Evolutionary conservation across 2,888 invertebrate genomes (phyloP).

Genomic region (Leucoma salicis): DNA sequence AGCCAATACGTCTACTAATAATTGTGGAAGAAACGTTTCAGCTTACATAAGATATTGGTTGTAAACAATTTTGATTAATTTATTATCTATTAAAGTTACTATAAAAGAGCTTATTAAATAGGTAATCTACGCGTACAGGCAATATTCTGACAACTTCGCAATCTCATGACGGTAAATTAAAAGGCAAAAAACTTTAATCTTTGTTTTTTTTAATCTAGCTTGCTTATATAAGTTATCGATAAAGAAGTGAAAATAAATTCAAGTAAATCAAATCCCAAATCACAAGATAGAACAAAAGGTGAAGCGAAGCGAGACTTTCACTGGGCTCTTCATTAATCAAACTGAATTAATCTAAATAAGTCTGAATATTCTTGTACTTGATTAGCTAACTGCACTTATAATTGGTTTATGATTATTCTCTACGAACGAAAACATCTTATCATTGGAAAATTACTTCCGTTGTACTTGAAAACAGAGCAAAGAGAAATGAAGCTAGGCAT

Average conservation of each 20-base stretch:
- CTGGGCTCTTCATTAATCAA: slow-evolving; percentile 64
- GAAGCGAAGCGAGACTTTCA: slow-evolving; percentile 48
- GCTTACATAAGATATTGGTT: slow-evolving; percentile 9
- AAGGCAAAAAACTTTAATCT: slow-evolving; percentile 13
- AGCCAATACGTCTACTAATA: neutral
- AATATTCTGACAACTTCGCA: slow-evolving; percentile 31
- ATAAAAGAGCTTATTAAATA: slow-evolving; percentile 10
- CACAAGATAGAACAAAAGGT: slow-evolving; percentile 49
- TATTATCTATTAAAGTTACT: slow-evolving; percentile 13
- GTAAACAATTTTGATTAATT: slow-evolving; percentile 18
- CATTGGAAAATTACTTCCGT: too few relatives aligned
- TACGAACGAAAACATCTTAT: slow-evolving; percentile 22
- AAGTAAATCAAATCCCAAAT: slow-evolving; percentile 41
- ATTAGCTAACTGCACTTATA: slow-evolving; percentile 23
- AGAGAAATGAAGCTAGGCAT: too few relatives aligned
- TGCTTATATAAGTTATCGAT: slow-evolving; percentile 29
- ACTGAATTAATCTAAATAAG: slow-evolving; percentile 63
- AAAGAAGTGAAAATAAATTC: slow-evolving; percentile 47
- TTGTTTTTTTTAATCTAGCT: slow-evolving; percentile 25
- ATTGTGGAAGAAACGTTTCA: slow-evolving; percentile 2
- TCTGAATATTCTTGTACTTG: slow-evolving; percentile 28
- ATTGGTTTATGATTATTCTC: slow-evolving; percentile 39
- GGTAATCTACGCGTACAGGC: slow-evolving; percentile 18
- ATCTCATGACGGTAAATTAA: slow-evolving; percentile 20
- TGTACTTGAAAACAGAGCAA: too few relatives aligned